Base-by-base conservation (phyloP, 2,888 invertebrate genomes). In the Thecophora atra region DNA sequence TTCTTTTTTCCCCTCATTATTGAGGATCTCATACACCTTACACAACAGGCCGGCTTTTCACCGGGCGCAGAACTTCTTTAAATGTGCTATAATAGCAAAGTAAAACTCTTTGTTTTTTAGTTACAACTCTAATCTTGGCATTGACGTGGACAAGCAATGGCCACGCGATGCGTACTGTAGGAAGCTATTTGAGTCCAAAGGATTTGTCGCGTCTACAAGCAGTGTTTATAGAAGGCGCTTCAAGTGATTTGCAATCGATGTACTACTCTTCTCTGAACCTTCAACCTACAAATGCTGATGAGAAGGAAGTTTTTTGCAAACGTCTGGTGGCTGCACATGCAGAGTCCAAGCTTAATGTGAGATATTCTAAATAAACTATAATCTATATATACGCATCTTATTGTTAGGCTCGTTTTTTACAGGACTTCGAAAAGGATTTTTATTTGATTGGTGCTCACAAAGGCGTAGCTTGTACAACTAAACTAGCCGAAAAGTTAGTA, bases 201-300 rank as follows among this genome's bases (percentile, higher is more conserved):
- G 87, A 87, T 78, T 75, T 84, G 60, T 80, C 79, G 75, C 85
- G 86, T 76, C 81, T 87, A 47, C 82, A 86, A 65, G 81, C 82
- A 62, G 85, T 87, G 1, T 87, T 86, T 73, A 75, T 76, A n/a
- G 83, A 85, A 72, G 89, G 88, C 47, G 78, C 89, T 6, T 89
- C 89, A 71, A 88, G 89, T 77, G 94, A 94, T 82, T 81, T 93
- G 62, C 87, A 90, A 70, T 87, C 90, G 5, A 85, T 93, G 42
- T 93, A 94, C 83, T 93, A 93, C 87, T 91, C 93, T 3, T 88
- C 92, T 0, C 88, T 91, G 70, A 96, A 95, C 63, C 89, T 92
- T 71, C 91, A 90, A 77, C 86, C 91, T 62, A 87, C 94, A 1
- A 91, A 90, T 78, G 89, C 90, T 77, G 84, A 89, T 52, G 87